Evolutionary conservation across 2,113 vertebrate genomes (phyloP), one percentile per base, ranked within the genome.

Genomic region (Motacilla alba): DNA sequence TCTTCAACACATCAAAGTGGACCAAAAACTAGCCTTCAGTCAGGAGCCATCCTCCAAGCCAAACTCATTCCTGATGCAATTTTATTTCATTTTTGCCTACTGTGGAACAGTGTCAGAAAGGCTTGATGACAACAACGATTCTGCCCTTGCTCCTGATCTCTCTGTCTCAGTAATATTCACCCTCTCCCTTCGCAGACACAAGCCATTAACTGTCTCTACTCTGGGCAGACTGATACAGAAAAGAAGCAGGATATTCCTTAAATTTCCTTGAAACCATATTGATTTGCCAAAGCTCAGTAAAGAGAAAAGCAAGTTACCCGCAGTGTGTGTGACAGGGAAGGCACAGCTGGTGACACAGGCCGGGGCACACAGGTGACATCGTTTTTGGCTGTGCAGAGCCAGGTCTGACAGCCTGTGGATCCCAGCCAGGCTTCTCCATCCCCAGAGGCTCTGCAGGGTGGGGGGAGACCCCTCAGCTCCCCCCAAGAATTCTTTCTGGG

Each of bases 1-100:
- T 93, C 96, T 96, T 95, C 95, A 94, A 84, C 94, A 96, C 90
- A 94, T 95, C 94, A 96, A 97, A 96, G 94, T 96, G 93, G 95
- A 93, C 96, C 85, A 76, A 96, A 93, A 96, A 81, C 68, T 94
- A 88, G 90, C 94, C 96, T 78, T 96, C 85, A 94, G 79, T 92
- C 85, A 90, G 93, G 93, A 96, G 64, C 90, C 87, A 67, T 90
- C 56, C 92, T 78, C 11, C 56, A 5, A 78, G 83, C 68, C 87
- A 95, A 37, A 81, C 76, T 94, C 46, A 93, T 78, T 81, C 94
- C 90, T 93, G 79, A 92, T 74, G 94, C 79, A 96, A 95, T 92
- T 97, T 94, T 60, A 67, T 64, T 90, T 82, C 56, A 43, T 63
- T 96, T 97, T 93, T 89, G 86, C 90, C 88, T 87, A 4, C 85